These are phyloP conservation scores for Megaceryle maxima DNA, from an alignment of 2,113 vertebrate species.

Conservation along the genomic window DNA sequence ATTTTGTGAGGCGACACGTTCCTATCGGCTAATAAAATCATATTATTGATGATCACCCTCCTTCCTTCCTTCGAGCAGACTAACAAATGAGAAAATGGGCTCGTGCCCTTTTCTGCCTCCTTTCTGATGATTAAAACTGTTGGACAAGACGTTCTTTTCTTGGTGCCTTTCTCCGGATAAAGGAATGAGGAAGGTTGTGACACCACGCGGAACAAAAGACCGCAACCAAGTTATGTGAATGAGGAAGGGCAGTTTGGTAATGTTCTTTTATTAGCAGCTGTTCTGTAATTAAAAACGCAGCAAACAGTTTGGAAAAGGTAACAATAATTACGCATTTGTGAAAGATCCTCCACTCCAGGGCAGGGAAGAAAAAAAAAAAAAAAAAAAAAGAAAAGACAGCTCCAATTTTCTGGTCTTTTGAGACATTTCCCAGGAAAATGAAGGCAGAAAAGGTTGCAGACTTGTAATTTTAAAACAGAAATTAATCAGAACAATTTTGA, in stretches of 20 bases:
- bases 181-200: not conserved
- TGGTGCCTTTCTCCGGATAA: not conserved
- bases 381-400: not conserved
- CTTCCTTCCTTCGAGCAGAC: not conserved
- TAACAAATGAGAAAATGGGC: not conserved
- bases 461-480: constrained; percentile 55
- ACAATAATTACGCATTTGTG: constrained; percentile 50
- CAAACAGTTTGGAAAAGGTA: constrained; percentile 62
- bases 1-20: constrained; percentile 15
- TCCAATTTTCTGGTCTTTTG: constrained; percentile 32
- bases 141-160: not conserved
- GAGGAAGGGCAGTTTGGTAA: constrained; percentile 13
- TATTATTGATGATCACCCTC: constrained; percentile 33
- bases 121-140: not conserved
- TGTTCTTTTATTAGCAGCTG: constrained; percentile 18
- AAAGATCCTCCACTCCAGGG: constrained; percentile 34
- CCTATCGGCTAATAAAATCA: constrained; percentile 46
- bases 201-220: not conserved
- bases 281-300: constrained; percentile 49
- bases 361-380: not conserved
- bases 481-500: constrained; percentile 52
- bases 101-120: not conserved
- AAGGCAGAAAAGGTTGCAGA: constrained; percentile 36
- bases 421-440: constrained; percentile 52
- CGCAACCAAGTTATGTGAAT: not conserved